Base-by-base conservation (phyloP, 2,113 vertebrate genomes). In the Suncus etruscus region DNA sequence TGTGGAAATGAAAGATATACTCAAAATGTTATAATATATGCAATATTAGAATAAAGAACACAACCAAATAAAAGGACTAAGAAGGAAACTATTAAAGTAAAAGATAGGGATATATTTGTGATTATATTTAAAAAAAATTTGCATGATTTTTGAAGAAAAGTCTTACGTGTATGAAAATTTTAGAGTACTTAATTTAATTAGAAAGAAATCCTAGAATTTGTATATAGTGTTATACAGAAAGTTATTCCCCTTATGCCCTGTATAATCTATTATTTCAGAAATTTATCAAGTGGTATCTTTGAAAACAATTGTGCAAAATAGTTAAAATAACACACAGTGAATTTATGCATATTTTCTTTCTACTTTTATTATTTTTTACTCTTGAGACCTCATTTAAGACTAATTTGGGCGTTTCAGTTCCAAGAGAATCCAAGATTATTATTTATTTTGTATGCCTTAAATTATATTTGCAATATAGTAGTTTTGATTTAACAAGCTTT, bases 181-280 rank as follows among this genome's bases (percentile, higher is more conserved):
- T 11, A 11, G 8, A 10, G 4, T 39, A 8, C 22, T 79, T 68
- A 51, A 29, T 58, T 58, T n/a, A 15, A 4, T 8, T 75, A 15
- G 4, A n/a, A 65, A 89, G 6, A 77, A 72, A 51, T 8, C 4
- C 1, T 24, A 12, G 2, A 10, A 72, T 50, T 65, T 66, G 89
- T 25, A 31, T 1, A 32, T 50, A 48, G 15, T 39, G 45, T 7
- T 78, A 8, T 0, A 6, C 69, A 2, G 0, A 63, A 74, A 18
- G 11, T 15, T 25, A 0, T 69, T 61, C 10, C 4, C 2, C 85
- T 47, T 27, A 8, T 39, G 24, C 1, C 0, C 1, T 14, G 1
- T 32, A 6, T 6, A 39, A 61, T 61, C 58, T 8, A 61, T 20
- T 16, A 18, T 61, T 73, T 83, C 45, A 20, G 2, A n/a, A 47